A percentile compares a stretch with the other conserved stretches of the same genome.
These are phyloP conservation scores for Papilio gigon DNA, from an alignment of 2,888 invertebrate genomes.

Conservation along the genomic window DNA sequence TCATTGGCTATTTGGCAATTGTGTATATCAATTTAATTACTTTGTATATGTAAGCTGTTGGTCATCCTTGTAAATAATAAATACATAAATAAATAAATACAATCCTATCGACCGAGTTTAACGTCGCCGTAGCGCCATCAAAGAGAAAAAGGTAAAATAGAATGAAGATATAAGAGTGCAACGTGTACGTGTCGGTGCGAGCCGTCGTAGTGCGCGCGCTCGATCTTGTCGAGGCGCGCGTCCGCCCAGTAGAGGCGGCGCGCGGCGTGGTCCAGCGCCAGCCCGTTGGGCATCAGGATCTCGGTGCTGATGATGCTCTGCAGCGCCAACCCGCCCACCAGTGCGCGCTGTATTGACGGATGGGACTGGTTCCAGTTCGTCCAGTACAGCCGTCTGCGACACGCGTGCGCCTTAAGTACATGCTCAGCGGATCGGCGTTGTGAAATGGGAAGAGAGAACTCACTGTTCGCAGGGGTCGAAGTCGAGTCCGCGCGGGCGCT, in stretches of 20 bases:
- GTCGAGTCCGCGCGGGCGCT: slow-evolving; percentile 91
- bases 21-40: no score
- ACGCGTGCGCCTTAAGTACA: slow-evolving; percentile 19
- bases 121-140: no score
- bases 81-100: no score
- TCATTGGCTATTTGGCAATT: no score
- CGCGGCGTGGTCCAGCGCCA: slow-evolving; percentile 89
- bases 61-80: no score
- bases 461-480: slow-evolving; percentile 19
- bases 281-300: slow-evolving; percentile 93
- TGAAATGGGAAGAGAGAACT: neutral
- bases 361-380: slow-evolving; percentile 93
- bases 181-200: slow-evolving; percentile 83
- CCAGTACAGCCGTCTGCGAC: slow-evolving; percentile 88
- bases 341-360: slow-evolving; percentile 91
- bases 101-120: no score
- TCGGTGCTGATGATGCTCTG: slow-evolving; percentile 80
- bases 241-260: slow-evolving; percentile 93
- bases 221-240: slow-evolving; percentile 92
- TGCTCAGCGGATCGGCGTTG: neutral
- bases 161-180: no score
- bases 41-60: no score
- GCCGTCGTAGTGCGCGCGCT: slow-evolving; percentile 91
- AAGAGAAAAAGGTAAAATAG: no score
- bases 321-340: slow-evolving; percentile 85